Evolutionary conservation across 2,113 vertebrate genomes (phyloP).

Genomic region (Sciurus niger): DNA sequence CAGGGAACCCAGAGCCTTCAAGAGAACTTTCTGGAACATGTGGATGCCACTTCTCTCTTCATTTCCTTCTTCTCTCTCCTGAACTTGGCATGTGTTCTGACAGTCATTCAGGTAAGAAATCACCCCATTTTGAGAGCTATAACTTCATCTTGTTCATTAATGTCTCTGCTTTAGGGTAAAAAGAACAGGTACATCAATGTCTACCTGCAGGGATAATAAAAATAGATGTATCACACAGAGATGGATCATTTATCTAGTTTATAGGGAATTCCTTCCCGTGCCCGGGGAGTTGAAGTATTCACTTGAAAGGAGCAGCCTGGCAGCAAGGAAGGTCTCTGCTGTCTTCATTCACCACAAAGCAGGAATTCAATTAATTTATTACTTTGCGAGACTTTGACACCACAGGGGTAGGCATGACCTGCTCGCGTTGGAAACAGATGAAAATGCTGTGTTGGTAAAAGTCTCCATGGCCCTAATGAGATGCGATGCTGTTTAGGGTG

Average conservation of each 20-base stretch:
- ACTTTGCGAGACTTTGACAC: slow-evolving; percentile 69
- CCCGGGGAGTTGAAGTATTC: slow-evolving; percentile 66
- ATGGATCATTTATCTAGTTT: slow-evolving; percentile 67
- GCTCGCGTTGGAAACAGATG: slow-evolving; percentile 49
- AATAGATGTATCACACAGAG: slow-evolving; percentile 58
- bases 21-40: slow-evolving; percentile 45
- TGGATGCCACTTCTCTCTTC: background rate
- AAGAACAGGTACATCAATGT: slow-evolving; percentile 56
- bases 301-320: slow-evolving; percentile 55
- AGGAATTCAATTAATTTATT: slow-evolving; percentile 83
- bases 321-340: slow-evolving; percentile 68
- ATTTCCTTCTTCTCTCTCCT: slow-evolving; percentile 41
- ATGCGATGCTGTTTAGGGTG: slow-evolving; percentile 59
- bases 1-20: background rate
- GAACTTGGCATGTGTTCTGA: slow-evolving; percentile 40
- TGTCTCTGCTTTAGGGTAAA: slow-evolving; percentile 72
- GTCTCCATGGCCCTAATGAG: slow-evolving; percentile 68
- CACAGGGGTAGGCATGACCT: slow-evolving; percentile 57
- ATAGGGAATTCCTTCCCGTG: slow-evolving; percentile 78
- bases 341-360: slow-evolving; percentile 62
- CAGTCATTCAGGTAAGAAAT: slow-evolving; percentile 69
- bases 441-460: slow-evolving; percentile 71
- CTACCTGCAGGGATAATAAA: slow-evolving; percentile 73
- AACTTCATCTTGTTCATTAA: slow-evolving; percentile 73
- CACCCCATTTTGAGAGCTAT: slow-evolving; percentile 65